Conservation (phyloP, 2,113 vertebrate species). For the Sminthopsis crassicaudata region DNA sequence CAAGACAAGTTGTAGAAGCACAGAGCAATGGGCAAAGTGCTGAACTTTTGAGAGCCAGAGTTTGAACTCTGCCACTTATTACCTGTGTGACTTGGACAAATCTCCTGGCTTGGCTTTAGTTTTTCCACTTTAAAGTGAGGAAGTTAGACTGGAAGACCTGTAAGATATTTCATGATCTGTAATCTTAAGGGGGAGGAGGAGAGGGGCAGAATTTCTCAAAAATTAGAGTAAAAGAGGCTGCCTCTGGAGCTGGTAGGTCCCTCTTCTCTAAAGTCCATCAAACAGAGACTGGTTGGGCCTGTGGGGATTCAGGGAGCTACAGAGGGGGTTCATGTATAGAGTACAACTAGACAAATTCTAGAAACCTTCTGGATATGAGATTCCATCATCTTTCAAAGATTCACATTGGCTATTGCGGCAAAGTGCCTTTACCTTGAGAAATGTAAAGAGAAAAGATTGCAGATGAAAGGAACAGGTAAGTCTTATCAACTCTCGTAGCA, state of each 20-base stretch:
- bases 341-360: not conserved
- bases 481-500: not conserved
- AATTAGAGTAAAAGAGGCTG: not conserved
- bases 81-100: not conserved
- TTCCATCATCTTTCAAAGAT: not conserved
- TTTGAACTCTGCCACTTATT: not conserved
- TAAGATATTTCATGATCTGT: not conserved
- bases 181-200: not conserved
- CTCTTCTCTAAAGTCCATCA: not conserved
- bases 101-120: not conserved
- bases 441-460: not conserved
- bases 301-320: not conserved
- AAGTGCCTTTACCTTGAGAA: not conserved
- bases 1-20: not conserved
- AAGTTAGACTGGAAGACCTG: not conserved
- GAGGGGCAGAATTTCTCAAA: not conserved
- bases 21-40: not conserved
- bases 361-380: not conserved
- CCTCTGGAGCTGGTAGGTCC: not conserved
- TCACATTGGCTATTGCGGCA: not conserved
- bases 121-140: not conserved
- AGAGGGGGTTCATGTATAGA: not conserved
- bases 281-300: not conserved
- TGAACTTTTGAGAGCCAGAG: not conserved
- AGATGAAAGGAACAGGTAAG: not conserved